A percentile compares a stretch with the other conserved stretches of the same genome.
Evolutionary conservation across 1,140 invertebrate species (phyloP).

Genomic region (Pseudomyrmex dendroicus): DNA sequence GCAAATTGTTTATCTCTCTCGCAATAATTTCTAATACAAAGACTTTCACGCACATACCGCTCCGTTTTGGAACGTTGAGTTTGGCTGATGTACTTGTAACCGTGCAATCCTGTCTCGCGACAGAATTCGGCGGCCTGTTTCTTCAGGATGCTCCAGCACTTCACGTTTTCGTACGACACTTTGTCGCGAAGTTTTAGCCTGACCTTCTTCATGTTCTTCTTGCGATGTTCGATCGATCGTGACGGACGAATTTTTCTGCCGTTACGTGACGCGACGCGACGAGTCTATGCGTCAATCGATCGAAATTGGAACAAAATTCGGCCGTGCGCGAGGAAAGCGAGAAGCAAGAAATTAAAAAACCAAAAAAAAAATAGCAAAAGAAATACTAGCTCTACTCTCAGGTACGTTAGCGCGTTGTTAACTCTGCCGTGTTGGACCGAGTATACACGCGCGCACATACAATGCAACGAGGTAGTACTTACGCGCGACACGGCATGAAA

Average conservation of each 20-base stretch:
- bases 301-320: too few species aligned
- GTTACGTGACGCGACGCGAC: too few species aligned
- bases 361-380: not conserved
- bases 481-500: conserved; percentile 60
- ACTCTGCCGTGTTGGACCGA: conserved; percentile 3
- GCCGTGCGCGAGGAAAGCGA: too few species aligned
- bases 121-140: conserved; percentile 73
- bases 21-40: too few species aligned
- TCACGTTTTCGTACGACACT: not conserved
- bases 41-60: conserved; percentile 58
- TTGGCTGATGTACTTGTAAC: conserved; percentile 78
- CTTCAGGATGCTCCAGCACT: conserved; percentile 42
- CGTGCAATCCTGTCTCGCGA: conserved; percentile 75
- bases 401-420: not conserved
- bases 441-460: conserved; percentile 20
- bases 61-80: conserved; percentile 67
- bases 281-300: too few species aligned
- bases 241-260: not conserved
- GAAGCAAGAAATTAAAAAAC: too few species aligned
- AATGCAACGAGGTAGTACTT: not conserved
- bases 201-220: conserved; percentile 10
- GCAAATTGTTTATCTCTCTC: not conserved
- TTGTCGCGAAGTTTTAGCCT: not conserved
- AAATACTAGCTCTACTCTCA: not conserved
- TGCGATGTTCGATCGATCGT: not conserved